Evolutionary conservation across 2,113 vertebrate genomes (phyloP).

Genomic region (Corynorhinus townsendii): DNA sequence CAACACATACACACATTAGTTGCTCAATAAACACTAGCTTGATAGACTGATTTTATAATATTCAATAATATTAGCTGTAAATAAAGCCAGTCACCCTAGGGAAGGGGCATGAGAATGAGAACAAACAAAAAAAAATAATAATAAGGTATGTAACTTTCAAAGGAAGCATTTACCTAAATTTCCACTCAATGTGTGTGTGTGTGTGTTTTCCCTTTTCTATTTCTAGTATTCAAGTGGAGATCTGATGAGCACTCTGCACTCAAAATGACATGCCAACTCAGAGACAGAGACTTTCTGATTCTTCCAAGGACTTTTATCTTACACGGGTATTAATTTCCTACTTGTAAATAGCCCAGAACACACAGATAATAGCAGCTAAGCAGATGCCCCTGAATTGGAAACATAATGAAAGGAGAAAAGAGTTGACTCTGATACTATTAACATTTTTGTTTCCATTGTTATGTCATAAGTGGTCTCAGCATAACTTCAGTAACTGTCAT

Average conservation of each 20-base stretch:
- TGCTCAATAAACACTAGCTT: neutral
- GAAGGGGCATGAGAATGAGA: neutral
- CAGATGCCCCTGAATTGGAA: neutral
- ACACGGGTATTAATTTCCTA: neutral
- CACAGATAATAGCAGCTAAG: neutral
- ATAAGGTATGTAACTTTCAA: neutral
- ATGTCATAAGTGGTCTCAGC: neutral
- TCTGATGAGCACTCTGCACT: neutral
- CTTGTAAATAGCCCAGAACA: neutral
- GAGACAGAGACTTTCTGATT: neutral
- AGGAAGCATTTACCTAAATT: neutral
- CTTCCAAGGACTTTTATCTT: neutral
- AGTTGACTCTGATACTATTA: neutral
- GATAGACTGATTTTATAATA: neutral
- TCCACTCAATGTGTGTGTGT: neutral
- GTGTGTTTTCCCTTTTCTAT: neutral
- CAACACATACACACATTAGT: fast-evolving
- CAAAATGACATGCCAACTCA: neutral
- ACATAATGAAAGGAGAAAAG: neutral
- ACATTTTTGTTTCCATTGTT: neutral
- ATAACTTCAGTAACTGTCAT: neutral
- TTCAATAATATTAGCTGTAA: neutral
- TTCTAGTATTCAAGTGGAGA: neutral
- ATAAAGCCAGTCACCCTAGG: neutral
- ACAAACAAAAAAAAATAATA: neutral